phyloP scores from a whole-genome alignment of 2,888 invertebrate genomes.

The Drosophila conformis region DNA sequence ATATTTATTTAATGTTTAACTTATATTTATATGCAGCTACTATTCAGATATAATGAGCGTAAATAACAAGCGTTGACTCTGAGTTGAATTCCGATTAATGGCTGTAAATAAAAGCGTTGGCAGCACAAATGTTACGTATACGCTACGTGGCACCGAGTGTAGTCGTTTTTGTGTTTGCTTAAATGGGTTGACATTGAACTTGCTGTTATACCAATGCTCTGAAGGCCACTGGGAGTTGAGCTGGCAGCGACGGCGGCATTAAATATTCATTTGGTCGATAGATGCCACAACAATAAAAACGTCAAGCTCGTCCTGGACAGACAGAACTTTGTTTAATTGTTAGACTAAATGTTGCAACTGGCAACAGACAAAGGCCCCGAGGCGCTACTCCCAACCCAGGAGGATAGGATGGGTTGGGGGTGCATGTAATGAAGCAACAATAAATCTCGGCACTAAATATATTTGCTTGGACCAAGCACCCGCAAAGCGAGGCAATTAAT shows the following conservation, averaged over 20 bases:
- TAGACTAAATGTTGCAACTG: constrained; percentile 53
- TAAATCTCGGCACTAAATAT: constrained; percentile 79
- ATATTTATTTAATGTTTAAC: constrained; percentile 41
- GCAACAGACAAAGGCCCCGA: constrained; percentile 36
- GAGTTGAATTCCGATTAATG: constrained; percentile 51
- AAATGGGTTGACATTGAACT: constrained; percentile 74
- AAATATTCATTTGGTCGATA: constrained; percentile 72
- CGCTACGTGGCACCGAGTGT: constrained; percentile 30
- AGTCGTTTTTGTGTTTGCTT: background rate
- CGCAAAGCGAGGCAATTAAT: constrained; percentile 68
- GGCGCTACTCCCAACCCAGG: background rate
- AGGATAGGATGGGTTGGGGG: background rate
- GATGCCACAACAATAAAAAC: constrained; percentile 73
- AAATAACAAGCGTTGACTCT: constrained; percentile 37
- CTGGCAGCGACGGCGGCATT: constrained; percentile 45
- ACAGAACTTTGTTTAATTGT: constrained; percentile 71
- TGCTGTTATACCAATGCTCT: constrained; percentile 62
- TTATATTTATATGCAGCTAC: constrained; percentile 32
- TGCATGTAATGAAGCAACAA: constrained; percentile 70
- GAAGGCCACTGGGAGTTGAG: constrained; percentile 50
- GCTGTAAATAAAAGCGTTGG: constrained; percentile 48
- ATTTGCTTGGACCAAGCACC: constrained; percentile 52
- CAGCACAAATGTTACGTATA: constrained; percentile 41
- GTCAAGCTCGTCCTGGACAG: constrained; percentile 44
- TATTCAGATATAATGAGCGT: constrained; percentile 40